Evolutionary conservation across 1,140 invertebrate genomes (phyloP).

Genomic region (Cepaea nemoralis): DNA sequence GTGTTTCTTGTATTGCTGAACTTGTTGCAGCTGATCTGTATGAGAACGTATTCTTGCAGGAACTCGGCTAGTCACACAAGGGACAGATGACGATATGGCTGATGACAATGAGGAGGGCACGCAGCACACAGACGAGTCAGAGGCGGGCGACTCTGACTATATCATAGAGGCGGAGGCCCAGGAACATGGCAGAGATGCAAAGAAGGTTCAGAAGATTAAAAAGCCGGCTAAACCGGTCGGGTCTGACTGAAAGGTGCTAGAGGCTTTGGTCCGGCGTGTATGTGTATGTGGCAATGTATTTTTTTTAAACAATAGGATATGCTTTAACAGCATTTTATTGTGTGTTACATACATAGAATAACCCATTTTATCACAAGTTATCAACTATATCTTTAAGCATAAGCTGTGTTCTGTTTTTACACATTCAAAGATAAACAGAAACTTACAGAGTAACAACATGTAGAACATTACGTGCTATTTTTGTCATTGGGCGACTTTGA

Average conservation of each 20-base stretch:
- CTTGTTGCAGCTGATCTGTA: too few species aligned
- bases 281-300: neutral
- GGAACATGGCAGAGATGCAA: slow-evolving; percentile 51
- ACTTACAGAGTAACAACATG: too few species aligned
- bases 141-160: slow-evolving; percentile 45
- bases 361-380: too few species aligned
- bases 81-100: slow-evolving; percentile 51
- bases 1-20: too few species aligned
- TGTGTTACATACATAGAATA: too few species aligned
- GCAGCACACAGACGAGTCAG: slow-evolving; percentile 34
- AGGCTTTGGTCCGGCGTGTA: neutral
- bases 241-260: neutral
- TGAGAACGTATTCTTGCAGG: slow-evolving; percentile 19
- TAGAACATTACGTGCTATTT: too few species aligned
- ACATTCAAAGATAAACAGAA: too few species aligned
- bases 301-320: too few species aligned
- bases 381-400: too few species aligned
- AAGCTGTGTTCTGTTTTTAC: too few species aligned
- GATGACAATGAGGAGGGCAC: slow-evolving; percentile 55
- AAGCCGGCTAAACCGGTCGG: slow-evolving; percentile 47
- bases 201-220: slow-evolving; percentile 56
- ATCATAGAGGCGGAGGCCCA: slow-evolving; percentile 49
- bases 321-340: too few species aligned
- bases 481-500: too few species aligned
- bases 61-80: slow-evolving; percentile 40